These are phyloP conservation scores for Crocuta crocuta DNA, from an alignment of 2,113 vertebrate genomes.

Conservation along the genomic window DNA sequence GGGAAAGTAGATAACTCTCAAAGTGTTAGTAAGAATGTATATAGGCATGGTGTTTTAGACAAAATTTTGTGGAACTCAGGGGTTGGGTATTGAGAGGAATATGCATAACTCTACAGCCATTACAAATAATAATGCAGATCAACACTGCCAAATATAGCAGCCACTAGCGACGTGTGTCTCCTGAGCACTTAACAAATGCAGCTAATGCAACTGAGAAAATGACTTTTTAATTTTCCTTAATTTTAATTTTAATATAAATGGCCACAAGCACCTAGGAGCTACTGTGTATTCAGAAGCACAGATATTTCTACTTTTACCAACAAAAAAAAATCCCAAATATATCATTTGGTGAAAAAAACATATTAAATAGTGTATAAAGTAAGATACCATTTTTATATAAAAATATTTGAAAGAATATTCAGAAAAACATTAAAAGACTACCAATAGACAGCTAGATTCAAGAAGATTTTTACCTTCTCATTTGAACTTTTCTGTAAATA, in stretches of 20 bases:
- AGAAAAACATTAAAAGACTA: constrained; percentile 43
- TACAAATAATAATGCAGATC: not conserved
- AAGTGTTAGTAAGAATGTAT: not conserved
- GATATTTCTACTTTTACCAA: not conserved
- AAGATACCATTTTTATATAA: constrained; percentile 11
- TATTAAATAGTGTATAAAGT: not conserved
- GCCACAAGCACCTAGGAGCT: not conserved
- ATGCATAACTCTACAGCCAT: not conserved
- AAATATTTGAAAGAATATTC: constrained; percentile 38
- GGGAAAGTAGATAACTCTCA: not conserved
- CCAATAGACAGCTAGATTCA: not conserved
- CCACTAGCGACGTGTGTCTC: not conserved
- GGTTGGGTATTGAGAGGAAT: not conserved
- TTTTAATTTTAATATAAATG: constrained; percentile 54
- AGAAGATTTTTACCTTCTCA: constrained; percentile 16
- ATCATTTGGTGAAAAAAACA: not conserved
- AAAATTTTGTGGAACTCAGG: not conserved
- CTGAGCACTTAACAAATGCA: not conserved
- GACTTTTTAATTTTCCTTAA: constrained; percentile 46
- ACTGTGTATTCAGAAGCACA: not conserved
- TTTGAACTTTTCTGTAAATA: not conserved
- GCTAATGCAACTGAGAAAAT: not conserved
- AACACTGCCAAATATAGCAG: not conserved
- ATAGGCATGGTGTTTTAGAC: not conserved
- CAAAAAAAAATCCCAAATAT: not conserved